phyloP scores from a whole-genome alignment of 2,888 invertebrate genomes.

The Lasioglossum lativentre region DNA sequence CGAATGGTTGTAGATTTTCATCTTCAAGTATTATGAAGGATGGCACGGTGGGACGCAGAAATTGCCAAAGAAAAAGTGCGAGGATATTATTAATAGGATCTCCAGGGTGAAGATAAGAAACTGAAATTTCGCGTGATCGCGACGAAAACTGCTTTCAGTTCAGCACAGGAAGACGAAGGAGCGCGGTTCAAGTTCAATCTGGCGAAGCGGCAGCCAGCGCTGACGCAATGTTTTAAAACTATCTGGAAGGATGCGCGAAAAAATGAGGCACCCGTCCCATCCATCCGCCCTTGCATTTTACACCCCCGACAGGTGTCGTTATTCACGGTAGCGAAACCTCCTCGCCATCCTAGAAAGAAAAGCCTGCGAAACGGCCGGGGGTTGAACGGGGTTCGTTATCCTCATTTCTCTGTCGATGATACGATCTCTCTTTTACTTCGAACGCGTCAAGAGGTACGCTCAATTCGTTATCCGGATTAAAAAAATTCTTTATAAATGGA shows the following conservation, averaged over 20 bases:
- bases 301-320: constrained; percentile 64
- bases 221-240: constrained; percentile 16
- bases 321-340: constrained; percentile 51
- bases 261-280: constrained; percentile 15
- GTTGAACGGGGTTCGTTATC: not conserved
- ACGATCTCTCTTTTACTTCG: not conserved
- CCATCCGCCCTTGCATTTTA: constrained; percentile 47
- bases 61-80: constrained; percentile 21
- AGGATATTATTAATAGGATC: constrained; percentile 1
- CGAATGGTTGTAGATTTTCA: too few relatives aligned
- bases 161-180: not conserved
- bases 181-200: constrained; percentile 18
- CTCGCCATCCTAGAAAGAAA: not conserved
- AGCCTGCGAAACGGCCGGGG: not conserved
- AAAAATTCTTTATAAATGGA: not conserved
- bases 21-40: not conserved
- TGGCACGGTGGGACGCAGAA: not conserved
- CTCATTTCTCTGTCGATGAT: not conserved
- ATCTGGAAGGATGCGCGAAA: not conserved
- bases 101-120: not conserved
- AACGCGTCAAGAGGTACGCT: not conserved
- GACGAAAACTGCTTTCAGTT: not conserved
- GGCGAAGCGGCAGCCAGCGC: not conserved
- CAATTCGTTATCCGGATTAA: not conserved
- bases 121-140: not conserved